Evolutionary conservation across 2,888 invertebrate species (phyloP).

Genomic region (Hymenopus coronatus): DNA sequence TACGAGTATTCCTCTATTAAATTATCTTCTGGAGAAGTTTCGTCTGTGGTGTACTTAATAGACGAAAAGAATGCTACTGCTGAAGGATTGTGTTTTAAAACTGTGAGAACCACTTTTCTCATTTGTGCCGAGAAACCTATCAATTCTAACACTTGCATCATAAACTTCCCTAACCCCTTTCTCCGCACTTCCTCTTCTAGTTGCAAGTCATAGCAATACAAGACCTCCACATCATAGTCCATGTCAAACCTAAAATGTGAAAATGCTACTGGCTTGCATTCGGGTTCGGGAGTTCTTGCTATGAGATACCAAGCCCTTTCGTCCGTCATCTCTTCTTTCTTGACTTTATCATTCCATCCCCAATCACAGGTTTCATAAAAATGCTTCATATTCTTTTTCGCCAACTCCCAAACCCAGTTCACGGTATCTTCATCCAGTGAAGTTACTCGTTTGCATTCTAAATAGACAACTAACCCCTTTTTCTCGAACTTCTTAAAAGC

Average conservation of each 20-base stretch:
- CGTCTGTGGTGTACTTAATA: conserved; percentile 66
- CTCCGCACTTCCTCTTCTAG: conserved; percentile 66
- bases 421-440: conserved; percentile 57
- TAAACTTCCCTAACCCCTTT: conserved; percentile 78
- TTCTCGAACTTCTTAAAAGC: conserved; percentile 61
- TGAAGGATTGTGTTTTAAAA: conserved; percentile 72
- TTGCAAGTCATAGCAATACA: conserved; percentile 88
- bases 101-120: conserved; percentile 79
- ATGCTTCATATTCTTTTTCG: conserved; percentile 74
- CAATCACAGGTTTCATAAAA: conserved; percentile 75
- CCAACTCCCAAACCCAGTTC: conserved; percentile 71
- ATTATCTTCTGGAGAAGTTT: conserved; percentile 62
- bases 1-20: conserved; percentile 56
- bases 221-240: conserved; percentile 71
- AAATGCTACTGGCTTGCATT: conserved; percentile 62
- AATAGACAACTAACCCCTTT: conserved; percentile 57
- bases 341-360: conserved; percentile 76
- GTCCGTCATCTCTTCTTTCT: conserved; percentile 70
- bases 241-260: conserved; percentile 82
- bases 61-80: conserved; percentile 73
- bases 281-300: conserved; percentile 50
- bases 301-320: conserved; percentile 72
- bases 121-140: conserved; percentile 72
- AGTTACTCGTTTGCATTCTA: conserved; percentile 58
- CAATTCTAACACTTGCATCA: conserved; percentile 69